Base-by-base conservation (phyloP, 2,797 vertebrate species). In the Heteromormyrus szaboi region DNA sequence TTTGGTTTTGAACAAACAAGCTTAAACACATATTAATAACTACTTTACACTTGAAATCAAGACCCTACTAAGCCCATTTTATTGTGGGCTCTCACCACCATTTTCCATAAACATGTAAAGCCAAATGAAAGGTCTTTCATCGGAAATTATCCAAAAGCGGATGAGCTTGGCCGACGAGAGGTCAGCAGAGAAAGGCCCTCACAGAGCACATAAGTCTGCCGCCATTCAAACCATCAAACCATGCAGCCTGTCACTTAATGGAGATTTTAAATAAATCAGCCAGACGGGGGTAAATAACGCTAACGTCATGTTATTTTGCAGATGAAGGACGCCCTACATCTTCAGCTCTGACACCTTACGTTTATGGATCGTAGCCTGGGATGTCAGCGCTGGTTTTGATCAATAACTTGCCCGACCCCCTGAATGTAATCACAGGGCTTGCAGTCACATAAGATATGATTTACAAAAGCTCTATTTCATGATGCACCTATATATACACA, bases 251-350 rank as follows among this genome's bases (percentile, higher is more conserved):
- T 85, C 81, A 0, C n/a, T 85, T 85, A 85, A 85, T 29, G 81
- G 22, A 51, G 14, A 85, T 51, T 29, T 29, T 50, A 51, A 22
- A 85, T 86, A 86, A 86, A 86, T 86, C 29, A 29, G 53, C 25
- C n/a, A 6, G 53, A 56, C 53, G 14, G 14, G 48, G 48, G 9
- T 44, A 86, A 86, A 86, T 86, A 86, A 59, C 41, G 14, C 53
- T 44, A 44, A 86, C 85, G 53, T 86, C 53, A 86, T 3, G 29
- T 59, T 86, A 86, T 86, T 59, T 59, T 59, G 17, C 29, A 56
- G 53, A 86, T 59, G 85, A 86, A 86, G 85, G 85, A 86, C 53
- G 25, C 85, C 33, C 29, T 86, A n/a, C 51, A 41, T 37, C 85
- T 86, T 86, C 19, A 44, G 51, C 50, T 33, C 53, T 33, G 85